Conservation (phyloP, 2,888 invertebrate genomes). For the Drosophila imparisetae region DNA sequence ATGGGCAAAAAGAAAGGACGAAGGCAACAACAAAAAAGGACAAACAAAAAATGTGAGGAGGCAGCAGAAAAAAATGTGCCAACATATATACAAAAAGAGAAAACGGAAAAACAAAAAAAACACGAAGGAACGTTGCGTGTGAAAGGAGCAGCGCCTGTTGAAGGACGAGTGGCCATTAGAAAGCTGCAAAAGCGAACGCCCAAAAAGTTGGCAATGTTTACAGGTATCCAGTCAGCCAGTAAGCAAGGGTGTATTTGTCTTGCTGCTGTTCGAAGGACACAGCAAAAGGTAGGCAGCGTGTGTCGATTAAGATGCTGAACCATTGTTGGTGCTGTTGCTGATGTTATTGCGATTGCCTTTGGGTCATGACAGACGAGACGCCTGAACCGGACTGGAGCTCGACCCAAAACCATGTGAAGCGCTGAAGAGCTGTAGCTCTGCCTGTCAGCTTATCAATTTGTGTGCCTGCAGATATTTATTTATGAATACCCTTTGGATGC, state of each 20-base stretch:
- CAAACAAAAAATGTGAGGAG: conserved; percentile 37
- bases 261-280: conserved; percentile 53
- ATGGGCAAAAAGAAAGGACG: conserved; percentile 59
- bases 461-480: conserved; percentile 79
- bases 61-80: conserved; percentile 65
- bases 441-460: conserved; percentile 77
- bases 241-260: conserved; percentile 51
- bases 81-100: conserved; percentile 39
- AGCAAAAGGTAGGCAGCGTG: conserved; percentile 69
- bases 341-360: conserved; percentile 40
- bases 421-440: conserved; percentile 25
- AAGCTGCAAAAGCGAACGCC: conserved; percentile 64
- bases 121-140: conserved; percentile 63
- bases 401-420: conserved; percentile 4
- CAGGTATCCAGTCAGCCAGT: conserved; percentile 50
- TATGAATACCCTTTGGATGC: conserved; percentile 75
- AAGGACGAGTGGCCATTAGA: conserved; percentile 73
- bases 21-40: conserved; percentile 37
- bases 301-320: conserved; percentile 75
- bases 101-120: conserved; percentile 22
- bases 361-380: conserved; percentile 57
- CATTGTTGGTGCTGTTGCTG: conserved; percentile 30
- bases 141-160: conserved; percentile 76
- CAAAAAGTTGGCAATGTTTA: conserved; percentile 66
- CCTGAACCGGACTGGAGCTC: conserved; percentile 19